Evolutionary conservation across 2,888 invertebrate species (phyloP), one percentile per base, ranked within the genome.

Genomic region (Drosophila aldrichi): DNA sequence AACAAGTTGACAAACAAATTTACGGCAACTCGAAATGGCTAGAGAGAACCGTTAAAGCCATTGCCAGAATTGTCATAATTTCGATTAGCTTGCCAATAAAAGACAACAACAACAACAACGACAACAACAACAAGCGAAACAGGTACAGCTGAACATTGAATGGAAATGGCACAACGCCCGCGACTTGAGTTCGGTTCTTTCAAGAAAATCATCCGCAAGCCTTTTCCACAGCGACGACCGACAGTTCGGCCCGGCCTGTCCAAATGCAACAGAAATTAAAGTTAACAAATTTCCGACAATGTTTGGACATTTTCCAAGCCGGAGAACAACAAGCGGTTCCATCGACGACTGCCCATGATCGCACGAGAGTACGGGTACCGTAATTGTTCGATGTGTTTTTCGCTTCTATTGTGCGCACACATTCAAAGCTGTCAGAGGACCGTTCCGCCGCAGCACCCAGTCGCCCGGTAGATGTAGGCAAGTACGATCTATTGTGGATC

Each of bases 271-370:
- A 77, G 81, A 79, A 87, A 87, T 87, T 89, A 89, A 89, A 86
- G 88, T 89, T 89, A 85, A 86, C 86, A 86, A 87, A 87, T 87
- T 87, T 89, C 86, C 86, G 86, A 87, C 86, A 90, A 88, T 88
- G 83, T 88, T 90, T 86, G 87, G 77, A 81, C 88, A 86, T 85
- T 90, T 79, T 77, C 66, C 75, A 72, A 75, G 29, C 49, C 58
- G 44, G 48, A 48, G 48, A 56, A 75, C 78, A 64, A 51, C 55
- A 51, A 36, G 20, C 20, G 70, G 62, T 73, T 68, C 67, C 68
- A 66, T 52, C 38, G 14, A 36, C 52, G 62, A 57, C 67, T 59
- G 70, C 70, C 44, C 69, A 70, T 71, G 85, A 81, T 69, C 81
- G 52, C 38, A 51, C 55, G 36, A 29, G 69, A 79, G 82, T 57